Evolutionary conservation across 2,888 invertebrate genomes (phyloP).

Genomic region (Galeruca laticollis): DNA sequence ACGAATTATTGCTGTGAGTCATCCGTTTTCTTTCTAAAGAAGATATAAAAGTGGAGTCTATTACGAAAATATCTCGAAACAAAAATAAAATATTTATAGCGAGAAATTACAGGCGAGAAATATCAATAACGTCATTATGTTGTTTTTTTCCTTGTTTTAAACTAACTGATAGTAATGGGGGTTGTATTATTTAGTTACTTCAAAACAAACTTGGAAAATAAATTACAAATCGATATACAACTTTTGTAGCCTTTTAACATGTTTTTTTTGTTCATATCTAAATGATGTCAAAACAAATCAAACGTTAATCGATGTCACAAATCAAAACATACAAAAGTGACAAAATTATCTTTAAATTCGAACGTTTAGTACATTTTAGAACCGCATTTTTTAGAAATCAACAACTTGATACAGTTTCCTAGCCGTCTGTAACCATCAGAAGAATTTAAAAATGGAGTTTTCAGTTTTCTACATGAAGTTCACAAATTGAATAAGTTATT

Average conservation of each 20-base stretch:
- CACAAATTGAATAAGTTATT: too few relatives aligned
- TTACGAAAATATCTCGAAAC: slow-evolving; percentile 51
- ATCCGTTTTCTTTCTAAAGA: too few relatives aligned
- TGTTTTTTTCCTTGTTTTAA: slow-evolving; percentile 48
- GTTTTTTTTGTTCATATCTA: slow-evolving; percentile 1
- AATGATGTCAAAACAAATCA: background rate
- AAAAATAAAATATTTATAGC: slow-evolving; percentile 59
- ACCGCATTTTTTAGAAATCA: too few relatives aligned
- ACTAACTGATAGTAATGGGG: slow-evolving; percentile 37
- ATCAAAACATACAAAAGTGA: too few relatives aligned
- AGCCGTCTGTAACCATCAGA: too few relatives aligned
- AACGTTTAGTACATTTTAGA: too few relatives aligned
- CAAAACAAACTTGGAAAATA: slow-evolving; percentile 22
- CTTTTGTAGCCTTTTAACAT: background rate
- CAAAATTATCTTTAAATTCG: too few relatives aligned
- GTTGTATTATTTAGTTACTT: slow-evolving; percentile 21
- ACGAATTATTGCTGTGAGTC: too few relatives aligned
- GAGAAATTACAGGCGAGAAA: slow-evolving; percentile 59
- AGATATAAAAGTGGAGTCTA: slow-evolving; percentile 22
- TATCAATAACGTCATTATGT: slow-evolving; percentile 56
- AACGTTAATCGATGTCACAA: too few relatives aligned
- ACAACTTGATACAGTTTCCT: too few relatives aligned
- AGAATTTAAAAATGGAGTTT: too few relatives aligned
- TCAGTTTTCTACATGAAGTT: too few relatives aligned
- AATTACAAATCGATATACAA: slow-evolving; percentile 26